phyloP scores from a whole-genome alignment of 2,113 vertebrate genomes.

The Festucalex cinctus region DNA sequence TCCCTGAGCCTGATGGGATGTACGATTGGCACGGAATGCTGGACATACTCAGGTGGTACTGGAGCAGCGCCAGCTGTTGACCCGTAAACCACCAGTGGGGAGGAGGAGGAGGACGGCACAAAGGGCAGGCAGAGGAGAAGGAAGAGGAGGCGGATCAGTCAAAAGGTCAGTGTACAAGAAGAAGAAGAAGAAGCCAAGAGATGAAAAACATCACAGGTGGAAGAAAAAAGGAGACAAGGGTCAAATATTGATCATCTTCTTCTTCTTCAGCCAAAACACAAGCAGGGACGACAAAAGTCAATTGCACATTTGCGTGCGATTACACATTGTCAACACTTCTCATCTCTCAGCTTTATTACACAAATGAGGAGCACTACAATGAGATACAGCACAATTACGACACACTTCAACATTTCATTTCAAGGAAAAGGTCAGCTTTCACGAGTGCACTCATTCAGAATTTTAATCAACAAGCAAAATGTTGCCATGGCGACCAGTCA shows the following conservation, averaged over 20 bases:
- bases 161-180: conserved; percentile 1
- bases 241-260: neutral
- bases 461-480: no score
- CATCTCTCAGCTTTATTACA: neutral
- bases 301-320: neutral
- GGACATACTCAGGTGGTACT: conserved; percentile 97
- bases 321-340: neutral
- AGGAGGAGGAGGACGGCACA: conserved; percentile 51
- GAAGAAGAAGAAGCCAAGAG: neutral
- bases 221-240: conserved; percentile 41
- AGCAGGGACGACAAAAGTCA: neutral
- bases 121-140: conserved; percentile 11
- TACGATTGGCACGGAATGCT: conserved; percentile 86
- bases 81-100: conserved; percentile 68
- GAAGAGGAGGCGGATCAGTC: conserved; percentile 5
- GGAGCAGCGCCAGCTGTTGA: conserved; percentile 96
- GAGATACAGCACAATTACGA: no score
- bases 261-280: neutral
- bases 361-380: no score
- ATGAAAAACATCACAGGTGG: conserved; percentile 5
- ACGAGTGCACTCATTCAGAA: no score
- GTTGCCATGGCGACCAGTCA: no score
- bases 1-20: conserved; percentile 88
- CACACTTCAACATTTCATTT: no score
- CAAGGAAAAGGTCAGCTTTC: no score